Evolutionary conservation across 2,888 invertebrate species (phyloP).

Genomic region (Heteropelma amictum): DNA sequence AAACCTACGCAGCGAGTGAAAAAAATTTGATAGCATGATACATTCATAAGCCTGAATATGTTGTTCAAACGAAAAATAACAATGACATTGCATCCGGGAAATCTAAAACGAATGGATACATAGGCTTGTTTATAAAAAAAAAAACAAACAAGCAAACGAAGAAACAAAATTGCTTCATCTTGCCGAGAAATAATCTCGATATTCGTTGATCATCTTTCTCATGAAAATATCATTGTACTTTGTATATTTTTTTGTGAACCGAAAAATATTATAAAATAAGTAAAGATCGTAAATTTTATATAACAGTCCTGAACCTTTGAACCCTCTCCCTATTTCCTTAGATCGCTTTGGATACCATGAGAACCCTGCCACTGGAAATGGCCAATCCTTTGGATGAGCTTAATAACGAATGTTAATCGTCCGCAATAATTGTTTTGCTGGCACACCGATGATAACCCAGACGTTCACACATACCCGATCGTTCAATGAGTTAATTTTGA

Average conservation of each 20-base stretch:
- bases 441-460: not conserved
- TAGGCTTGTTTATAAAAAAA: not conserved
- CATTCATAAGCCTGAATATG: not conserved
- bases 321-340: constrained; percentile 51
- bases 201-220: not conserved
- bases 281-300: constrained; percentile 7
- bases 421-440: constrained; percentile 16
- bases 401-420: constrained; percentile 53
- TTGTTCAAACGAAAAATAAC: not conserved
- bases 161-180: not conserved
- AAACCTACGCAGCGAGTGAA: not conserved
- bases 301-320: constrained; percentile 47
- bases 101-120: too few relatives aligned
- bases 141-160: too few relatives aligned
- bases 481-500: constrained; percentile 24
- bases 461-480: not conserved
- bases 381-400: constrained; percentile 56
- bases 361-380: constrained; percentile 57
- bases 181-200: not conserved
- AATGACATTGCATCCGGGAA: constrained; percentile 8
- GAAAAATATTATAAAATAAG: not conserved
- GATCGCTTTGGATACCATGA: constrained; percentile 52
- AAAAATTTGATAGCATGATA: constrained; percentile 5
- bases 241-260: not conserved
- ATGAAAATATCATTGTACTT: not conserved